Base-by-base conservation (phyloP, 2,113 vertebrate species). In the Lipotes vexillifer region DNA sequence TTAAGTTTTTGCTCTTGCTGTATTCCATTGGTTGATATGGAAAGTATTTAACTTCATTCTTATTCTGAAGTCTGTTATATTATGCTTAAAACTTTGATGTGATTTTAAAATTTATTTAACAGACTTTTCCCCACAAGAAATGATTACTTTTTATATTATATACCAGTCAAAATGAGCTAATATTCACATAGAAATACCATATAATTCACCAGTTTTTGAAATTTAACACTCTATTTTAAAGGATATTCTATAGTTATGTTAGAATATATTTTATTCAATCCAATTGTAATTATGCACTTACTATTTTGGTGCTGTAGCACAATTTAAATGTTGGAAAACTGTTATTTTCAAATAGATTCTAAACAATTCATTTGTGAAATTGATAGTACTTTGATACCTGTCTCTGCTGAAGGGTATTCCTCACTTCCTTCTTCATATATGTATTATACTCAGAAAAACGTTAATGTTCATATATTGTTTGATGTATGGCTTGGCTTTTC, bases 261-360 rank as follows among this genome's bases (percentile, higher is more conserved):
- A 46, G 3, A 46, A 55, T 5, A 41, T 83, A 38, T 95, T 93
- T 96, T 69, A 66, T 52, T 31, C 3, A 77, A 5, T 82, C 0
- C 38, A 65, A 68, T 55, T 84, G 41, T 81, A 88, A 66, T 88
- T 55, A 2, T 20, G 2, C 3, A 38, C 9, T 68, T 46, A 21
- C 2, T 31, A 68, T 63, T 72, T 93, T 44, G 21, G 4, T 83
- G 13, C 3, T 61, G 3, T 6, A 94, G 14, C 3, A 66, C 18
- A 77, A 46, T 89, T 86, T 82, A 72, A 86, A 52, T 82, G 25
- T 83, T n/a, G 25, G 52, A 88, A 55, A 77, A 1, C 18, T 92
- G 1, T 66, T 59, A 33, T 4, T 78, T 87, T 80, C 11, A 74
- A 92, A 36, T 44, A 57, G 36, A 68, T 33, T 82, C 46, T 61